phyloP scores from a whole-genome alignment of 2,797 vertebrate species.

The Agapornis canus region DNA sequence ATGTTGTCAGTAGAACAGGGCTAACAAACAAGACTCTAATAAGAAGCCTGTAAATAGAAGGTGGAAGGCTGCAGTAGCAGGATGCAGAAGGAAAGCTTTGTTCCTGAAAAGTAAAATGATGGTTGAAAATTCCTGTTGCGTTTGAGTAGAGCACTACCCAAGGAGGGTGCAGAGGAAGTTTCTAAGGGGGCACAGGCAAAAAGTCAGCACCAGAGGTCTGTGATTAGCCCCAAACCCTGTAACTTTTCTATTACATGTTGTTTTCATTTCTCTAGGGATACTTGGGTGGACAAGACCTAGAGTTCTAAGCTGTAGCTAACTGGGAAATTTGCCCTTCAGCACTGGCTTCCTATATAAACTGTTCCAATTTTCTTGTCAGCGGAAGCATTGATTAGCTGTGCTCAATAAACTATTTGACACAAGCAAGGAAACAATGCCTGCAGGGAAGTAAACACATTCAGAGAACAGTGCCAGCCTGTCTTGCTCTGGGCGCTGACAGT shows the following conservation, averaged over 20 bases:
- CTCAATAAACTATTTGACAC: slow-evolving; percentile 71
- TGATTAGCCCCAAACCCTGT: neutral
- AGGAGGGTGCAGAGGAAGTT: neutral
- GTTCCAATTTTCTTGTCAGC: slow-evolving; percentile 55
- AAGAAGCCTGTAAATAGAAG: neutral
- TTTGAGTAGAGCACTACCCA: neutral
- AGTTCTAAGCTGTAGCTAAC: neutral
- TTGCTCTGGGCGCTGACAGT: slow-evolving; percentile 36
- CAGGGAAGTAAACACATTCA: slow-evolving; percentile 59
- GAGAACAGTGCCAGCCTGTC: slow-evolving; percentile 70
- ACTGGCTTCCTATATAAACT: slow-evolving; percentile 54
- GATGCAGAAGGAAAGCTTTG: neutral
- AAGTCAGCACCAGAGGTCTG: neutral
- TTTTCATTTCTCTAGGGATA: neutral
- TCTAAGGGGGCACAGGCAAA: neutral
- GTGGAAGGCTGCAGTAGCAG: neutral
- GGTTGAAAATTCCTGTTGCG: neutral
- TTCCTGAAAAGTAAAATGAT: neutral
- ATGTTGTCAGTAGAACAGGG: neutral
- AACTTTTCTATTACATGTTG: neutral
- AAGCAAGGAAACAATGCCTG: slow-evolving; percentile 64
- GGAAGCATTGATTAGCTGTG: slow-evolving; percentile 68
- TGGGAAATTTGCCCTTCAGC: slow-evolving; percentile 50
- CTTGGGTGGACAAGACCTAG: neutral
- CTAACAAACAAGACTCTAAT: neutral